phyloP scores from a whole-genome alignment of 1,140 invertebrate genomes.

The Drosophila pachea region DNA sequence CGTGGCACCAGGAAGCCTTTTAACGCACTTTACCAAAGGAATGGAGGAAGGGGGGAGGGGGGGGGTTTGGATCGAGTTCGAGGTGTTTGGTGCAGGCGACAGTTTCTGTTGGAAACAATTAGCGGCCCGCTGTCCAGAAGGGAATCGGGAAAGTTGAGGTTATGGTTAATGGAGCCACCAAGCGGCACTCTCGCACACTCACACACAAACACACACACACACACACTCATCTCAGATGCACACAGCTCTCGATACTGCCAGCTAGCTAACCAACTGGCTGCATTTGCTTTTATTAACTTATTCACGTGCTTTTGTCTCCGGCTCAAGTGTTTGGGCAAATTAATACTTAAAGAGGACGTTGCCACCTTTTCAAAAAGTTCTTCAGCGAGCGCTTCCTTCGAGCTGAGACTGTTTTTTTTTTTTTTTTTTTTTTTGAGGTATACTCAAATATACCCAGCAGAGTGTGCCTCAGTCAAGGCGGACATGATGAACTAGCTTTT shows the following conservation, averaged over 20 bases:
- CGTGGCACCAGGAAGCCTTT: constrained; percentile 50
- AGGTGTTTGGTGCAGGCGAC: constrained; percentile 59
- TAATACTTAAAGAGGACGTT: constrained; percentile 65
- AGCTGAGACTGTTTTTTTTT: no score
- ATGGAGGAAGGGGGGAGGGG: no score
- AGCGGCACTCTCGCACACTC: no score
- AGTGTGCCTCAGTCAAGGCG: no score
- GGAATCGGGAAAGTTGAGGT: neutral
- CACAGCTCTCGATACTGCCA: constrained; percentile 3
- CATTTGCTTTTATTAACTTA: constrained; percentile 66
- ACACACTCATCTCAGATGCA: neutral
- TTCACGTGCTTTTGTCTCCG: constrained; percentile 40
- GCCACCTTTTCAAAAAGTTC: constrained; percentile 58
- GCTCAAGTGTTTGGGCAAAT: constrained; percentile 68
- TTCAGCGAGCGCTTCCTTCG: constrained; percentile 51
- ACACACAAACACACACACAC: constrained; percentile 3
- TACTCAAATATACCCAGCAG: no score
- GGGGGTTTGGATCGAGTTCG: constrained; percentile 1
- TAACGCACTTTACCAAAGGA: constrained; percentile 53
- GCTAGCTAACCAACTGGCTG: constrained; percentile 26
- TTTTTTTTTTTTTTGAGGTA: constrained; percentile 49
- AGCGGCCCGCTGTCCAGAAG: constrained; percentile 51
- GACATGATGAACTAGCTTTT: no score
- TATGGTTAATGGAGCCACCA: constrained; percentile 29
- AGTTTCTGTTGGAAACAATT: constrained; percentile 63